Evolutionary conservation across 1,140 invertebrate species (phyloP).

Genomic region (Stegodyphus dumicola): DNA sequence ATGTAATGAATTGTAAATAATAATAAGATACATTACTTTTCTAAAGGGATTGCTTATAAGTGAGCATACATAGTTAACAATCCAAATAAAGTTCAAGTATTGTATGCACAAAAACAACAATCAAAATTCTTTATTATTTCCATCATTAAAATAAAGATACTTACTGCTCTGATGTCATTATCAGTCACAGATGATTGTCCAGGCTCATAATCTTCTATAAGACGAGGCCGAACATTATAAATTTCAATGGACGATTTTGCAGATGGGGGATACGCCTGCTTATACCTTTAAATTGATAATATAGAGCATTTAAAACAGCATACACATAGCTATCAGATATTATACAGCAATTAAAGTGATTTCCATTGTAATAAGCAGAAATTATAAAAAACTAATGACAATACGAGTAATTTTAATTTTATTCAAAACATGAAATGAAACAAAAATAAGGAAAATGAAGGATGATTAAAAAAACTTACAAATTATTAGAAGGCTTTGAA

Average conservation of each 20-base stretch:
- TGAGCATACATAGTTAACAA: too few species aligned
- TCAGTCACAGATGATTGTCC: constrained; percentile 89
- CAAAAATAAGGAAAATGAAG: not conserved
- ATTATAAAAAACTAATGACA: too few species aligned
- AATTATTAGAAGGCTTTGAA: not conserved
- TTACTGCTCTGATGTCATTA: constrained; percentile 73
- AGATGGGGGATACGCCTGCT: constrained; percentile 22
- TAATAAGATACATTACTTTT: too few species aligned
- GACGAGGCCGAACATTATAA: constrained; percentile 57
- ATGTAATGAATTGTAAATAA: too few species aligned
- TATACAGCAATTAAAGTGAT: not conserved
- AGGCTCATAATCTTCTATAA: constrained; percentile 81
- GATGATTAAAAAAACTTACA: constrained; percentile 1
- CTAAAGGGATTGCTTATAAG: too few species aligned
- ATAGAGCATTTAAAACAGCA: not conserved
- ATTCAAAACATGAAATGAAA: too few species aligned
- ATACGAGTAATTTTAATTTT: too few species aligned
- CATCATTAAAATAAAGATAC: too few species aligned
- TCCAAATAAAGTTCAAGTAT: too few species aligned
- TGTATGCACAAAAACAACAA: too few species aligned
- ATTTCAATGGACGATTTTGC: constrained; percentile 45
- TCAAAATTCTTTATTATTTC: too few species aligned
- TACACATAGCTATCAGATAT: not conserved
- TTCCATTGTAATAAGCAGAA: not conserved
- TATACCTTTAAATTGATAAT: not conserved